Evolutionary conservation across 2,797 vertebrate genomes (phyloP), one percentile per base, ranked within the genome.

Genomic region (Danio albolineatus): DNA sequence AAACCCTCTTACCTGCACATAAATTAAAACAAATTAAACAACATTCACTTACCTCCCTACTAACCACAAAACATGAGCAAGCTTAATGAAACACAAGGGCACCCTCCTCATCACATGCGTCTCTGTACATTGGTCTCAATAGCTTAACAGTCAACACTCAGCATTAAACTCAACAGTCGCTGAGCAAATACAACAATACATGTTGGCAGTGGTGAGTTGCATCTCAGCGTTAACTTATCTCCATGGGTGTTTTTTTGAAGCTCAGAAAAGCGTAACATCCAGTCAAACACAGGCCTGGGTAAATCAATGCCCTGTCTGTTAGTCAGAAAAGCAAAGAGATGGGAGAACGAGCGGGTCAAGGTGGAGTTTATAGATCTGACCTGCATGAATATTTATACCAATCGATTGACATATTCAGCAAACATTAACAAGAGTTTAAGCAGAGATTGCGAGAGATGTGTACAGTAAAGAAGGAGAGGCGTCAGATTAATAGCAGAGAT

Each of bases 321-420:
- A 71, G 6, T 2, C 19, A 48, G 16, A 9, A 54, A 53, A 36
- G 64, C n/a, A 21, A 44, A 41, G 3, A 71, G 28, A 73, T 43
- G 16, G 57, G 17, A 53, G 36, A 49, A 9, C 60, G 21, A 53
- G 46, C 57, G 41, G 53, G 65, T 72, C 59, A 78, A 62, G 54
- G 28, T 59, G 49, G 39, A 70, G 14, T 65, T 46, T 78, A 80
- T 76, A 41, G 72, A 72, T 80, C n/a, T 21, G 44, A 61, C 36
- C 54, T 3, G 1, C 28, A 60, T 62, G 60, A 76, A 83, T 83
- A 85, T 83, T 79, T 21, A 81, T 65, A 41, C 44, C 21, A 65
- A 81, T 79, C 7, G 62, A 79, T 83, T 59, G 49, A 46, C 48
- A 44, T 62, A 61, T 80, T 72, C 56, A 76, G 70, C 74, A 64